Evolutionary conservation across 2,113 vertebrate genomes (phyloP).

Genomic region (Gobio gobio): DNA sequence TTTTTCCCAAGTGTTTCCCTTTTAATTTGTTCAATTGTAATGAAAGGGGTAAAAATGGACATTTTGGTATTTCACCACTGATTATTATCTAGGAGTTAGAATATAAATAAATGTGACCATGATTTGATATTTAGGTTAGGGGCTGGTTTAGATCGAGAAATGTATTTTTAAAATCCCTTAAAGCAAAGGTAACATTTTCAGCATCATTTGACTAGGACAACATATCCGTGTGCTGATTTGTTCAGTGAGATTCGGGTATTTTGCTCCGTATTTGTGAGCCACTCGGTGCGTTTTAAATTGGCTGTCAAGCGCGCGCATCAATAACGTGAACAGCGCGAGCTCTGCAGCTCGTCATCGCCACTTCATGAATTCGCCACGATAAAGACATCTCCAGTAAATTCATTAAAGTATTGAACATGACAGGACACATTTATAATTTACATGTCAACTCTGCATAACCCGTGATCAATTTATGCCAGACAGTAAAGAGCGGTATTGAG

Average conservation of each 20-base stretch:
- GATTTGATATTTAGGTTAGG: neutral
- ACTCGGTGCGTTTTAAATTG: constrained; percentile 17
- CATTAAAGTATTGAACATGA: constrained; percentile 31
- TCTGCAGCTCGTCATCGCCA: constrained; percentile 32
- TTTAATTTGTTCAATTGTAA: neutral
- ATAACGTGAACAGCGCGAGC: constrained; percentile 19
- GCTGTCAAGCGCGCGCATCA: constrained; percentile 32
- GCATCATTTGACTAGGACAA: neutral
- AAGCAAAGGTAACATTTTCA: neutral
- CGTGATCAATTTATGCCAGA: constrained; percentile 20
- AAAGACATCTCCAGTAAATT: constrained; percentile 42
- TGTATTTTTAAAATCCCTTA: neutral
- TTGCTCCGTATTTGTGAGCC: neutral
- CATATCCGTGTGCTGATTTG: neutral
- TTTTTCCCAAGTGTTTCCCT: neutral
- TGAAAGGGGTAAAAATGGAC: neutral
- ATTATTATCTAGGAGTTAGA: neutral
- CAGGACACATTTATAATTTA: constrained; percentile 38
- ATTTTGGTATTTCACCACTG: neutral
- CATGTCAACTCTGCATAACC: constrained; percentile 4
- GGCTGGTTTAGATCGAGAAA: neutral
- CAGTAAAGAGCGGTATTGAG: neutral
- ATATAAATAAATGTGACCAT: neutral
- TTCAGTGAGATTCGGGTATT: neutral
- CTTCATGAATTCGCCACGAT: constrained; percentile 40